phyloP scores from a whole-genome alignment of 2,888 invertebrate species.

The Isotomurus palustris region DNA sequence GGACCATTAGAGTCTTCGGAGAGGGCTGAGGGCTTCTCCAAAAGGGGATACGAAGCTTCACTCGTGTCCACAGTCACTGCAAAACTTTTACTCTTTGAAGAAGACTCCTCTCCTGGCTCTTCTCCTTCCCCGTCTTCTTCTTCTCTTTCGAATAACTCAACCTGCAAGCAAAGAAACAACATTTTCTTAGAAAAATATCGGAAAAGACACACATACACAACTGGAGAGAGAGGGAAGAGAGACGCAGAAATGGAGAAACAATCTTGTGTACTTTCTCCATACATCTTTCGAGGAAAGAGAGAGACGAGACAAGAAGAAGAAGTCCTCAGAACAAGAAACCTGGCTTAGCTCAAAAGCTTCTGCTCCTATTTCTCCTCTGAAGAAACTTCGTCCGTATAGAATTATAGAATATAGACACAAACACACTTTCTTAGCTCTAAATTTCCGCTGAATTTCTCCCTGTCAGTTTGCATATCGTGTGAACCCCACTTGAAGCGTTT shows the following conservation, averaged over 20 bases:
- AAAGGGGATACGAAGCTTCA: slow-evolving; percentile 38
- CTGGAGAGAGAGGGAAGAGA: too few relatives aligned
- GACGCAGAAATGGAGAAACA: too few relatives aligned
- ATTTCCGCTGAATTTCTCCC: slow-evolving; percentile 1
- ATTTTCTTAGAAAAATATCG: slow-evolving; percentile 1
- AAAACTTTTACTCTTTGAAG: slow-evolving; percentile 12
- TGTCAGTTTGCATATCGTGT: slow-evolving; percentile 6
- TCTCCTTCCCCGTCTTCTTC: slow-evolving; percentile 27
- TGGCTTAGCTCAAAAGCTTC: too few relatives aligned
- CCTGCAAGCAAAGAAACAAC: slow-evolving; percentile 26
- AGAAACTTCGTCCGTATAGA: too few relatives aligned
- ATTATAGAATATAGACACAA: too few relatives aligned
- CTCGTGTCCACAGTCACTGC: slow-evolving; percentile 43
- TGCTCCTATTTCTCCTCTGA: too few relatives aligned
- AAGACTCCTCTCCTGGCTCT: slow-evolving; percentile 4
- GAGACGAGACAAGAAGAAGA: too few relatives aligned
- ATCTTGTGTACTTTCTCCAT: too few relatives aligned
- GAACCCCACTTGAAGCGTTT: not conserved
- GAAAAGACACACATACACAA: slow-evolving; percentile 1
- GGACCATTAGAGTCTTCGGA: slow-evolving; percentile 9
- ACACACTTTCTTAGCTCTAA: too few relatives aligned
- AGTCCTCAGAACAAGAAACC: too few relatives aligned
- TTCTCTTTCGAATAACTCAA: slow-evolving; percentile 31
- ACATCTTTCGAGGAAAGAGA: too few relatives aligned
- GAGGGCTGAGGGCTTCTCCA: slow-evolving; percentile 32